phyloP scores from a whole-genome alignment of 2,113 vertebrate genomes.

The Alexandromys fortis region DNA sequence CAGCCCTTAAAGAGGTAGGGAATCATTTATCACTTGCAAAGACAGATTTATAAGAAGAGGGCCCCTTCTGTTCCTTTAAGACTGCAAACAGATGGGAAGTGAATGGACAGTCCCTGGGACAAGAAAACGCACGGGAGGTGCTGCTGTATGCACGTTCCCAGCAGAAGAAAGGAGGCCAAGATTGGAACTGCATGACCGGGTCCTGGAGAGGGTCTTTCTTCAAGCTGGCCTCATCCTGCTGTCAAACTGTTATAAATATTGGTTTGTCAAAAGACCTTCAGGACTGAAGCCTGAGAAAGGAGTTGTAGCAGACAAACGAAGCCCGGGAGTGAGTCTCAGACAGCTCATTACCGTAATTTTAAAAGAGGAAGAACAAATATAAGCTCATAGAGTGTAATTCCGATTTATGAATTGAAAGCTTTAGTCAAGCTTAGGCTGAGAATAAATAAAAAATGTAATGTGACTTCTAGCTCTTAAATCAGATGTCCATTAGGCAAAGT shows the following conservation, averaged over 20 bases:
- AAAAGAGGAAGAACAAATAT: conserved; percentile 57
- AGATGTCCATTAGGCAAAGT: neutral
- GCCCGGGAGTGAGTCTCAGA: conserved; percentile 82
- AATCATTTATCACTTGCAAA: conserved; percentile 86
- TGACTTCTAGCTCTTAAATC: neutral
- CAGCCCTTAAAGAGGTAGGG: conserved; percentile 82
- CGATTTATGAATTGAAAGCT: conserved; percentile 12
- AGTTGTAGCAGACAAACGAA: conserved; percentile 75
- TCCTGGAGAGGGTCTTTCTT: conserved; percentile 87
- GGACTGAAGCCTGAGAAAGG: conserved; percentile 69
- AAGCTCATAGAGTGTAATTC: conserved; percentile 48
- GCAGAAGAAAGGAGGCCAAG: conserved; percentile 87
- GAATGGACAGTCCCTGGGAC: conserved; percentile 88
- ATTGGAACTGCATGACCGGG: conserved; percentile 86
- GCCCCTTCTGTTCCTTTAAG: conserved; percentile 86
- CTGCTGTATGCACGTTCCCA: conserved; percentile 85
- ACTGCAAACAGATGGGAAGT: conserved; percentile 89
- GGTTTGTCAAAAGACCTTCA: conserved; percentile 84
- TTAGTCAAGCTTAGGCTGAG: conserved; percentile 38
- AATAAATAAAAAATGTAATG: conserved; percentile 56
- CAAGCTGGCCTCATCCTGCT: conserved; percentile 84
- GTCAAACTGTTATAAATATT: conserved; percentile 88
- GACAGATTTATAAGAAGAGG: conserved; percentile 89
- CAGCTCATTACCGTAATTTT: conserved; percentile 83
- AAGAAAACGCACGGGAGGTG: conserved; percentile 87